These are phyloP conservation scores for Okapia johnstoni DNA, from an alignment of 2,113 vertebrate genomes.

Conservation along the genomic window DNA sequence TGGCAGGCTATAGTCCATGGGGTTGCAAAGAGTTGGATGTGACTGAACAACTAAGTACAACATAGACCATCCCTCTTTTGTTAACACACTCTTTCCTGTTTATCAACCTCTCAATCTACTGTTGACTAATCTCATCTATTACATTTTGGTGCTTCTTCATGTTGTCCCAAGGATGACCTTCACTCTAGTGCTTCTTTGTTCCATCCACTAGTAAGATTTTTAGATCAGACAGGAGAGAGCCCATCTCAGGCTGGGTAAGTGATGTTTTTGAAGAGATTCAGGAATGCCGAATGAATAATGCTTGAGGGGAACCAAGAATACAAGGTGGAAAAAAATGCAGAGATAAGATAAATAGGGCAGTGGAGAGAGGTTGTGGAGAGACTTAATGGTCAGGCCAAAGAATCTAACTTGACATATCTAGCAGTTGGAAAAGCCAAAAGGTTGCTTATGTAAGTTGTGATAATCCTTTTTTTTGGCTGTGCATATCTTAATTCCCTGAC, in stretches of 20 bases:
- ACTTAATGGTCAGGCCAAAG: background rate
- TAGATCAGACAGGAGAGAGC: background rate
- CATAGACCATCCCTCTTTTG: background rate
- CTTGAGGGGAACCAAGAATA: background rate
- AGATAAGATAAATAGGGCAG: background rate
- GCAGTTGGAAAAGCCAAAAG: background rate
- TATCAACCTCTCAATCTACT: background rate
- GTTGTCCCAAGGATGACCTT: background rate
- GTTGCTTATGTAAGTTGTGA: background rate
- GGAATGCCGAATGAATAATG: background rate
- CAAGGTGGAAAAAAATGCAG: background rate
- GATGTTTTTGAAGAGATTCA: background rate
- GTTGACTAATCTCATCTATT: background rate
- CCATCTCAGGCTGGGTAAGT: background rate
- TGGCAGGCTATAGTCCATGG: background rate
- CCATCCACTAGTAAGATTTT: background rate
- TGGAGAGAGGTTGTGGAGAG: background rate
- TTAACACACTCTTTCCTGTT: no score
- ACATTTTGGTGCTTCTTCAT: background rate
- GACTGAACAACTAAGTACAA: background rate
- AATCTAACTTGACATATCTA: background rate
- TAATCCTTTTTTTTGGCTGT: background rate
- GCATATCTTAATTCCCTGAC: background rate
- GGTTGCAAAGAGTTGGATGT: background rate
- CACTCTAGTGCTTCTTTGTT: background rate